Conservation (phyloP, 2,888 invertebrate species). For the Maniola hyperantus region DNA sequence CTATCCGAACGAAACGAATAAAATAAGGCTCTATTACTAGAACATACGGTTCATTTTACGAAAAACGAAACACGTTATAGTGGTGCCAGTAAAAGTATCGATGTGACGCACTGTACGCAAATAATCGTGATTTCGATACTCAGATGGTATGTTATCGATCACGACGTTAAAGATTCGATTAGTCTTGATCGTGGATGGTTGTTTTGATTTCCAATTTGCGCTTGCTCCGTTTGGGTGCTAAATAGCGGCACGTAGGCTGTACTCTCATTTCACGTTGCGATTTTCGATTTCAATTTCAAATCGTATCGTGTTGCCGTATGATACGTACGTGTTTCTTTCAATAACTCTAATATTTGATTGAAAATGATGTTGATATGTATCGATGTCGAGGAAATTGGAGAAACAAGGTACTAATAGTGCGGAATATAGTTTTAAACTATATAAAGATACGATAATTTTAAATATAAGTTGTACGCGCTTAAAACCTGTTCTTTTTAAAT, state of each 20-base stretch:
- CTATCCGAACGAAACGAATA: neutral
- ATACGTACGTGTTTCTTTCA: conserved; percentile 36
- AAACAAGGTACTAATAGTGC: conserved; percentile 19
- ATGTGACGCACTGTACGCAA: conserved; percentile 54
- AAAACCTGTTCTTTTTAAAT: too few species aligned
- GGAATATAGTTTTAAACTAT: too few species aligned
- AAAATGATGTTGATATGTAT: conserved; percentile 18
- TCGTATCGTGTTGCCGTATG: conserved; percentile 35
- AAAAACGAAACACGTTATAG: conserved; percentile 23
- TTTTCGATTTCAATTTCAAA: conserved; percentile 66
- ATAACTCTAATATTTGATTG: conserved; percentile 41
- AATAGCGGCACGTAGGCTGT: conserved; percentile 77
- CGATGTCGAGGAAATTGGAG: conserved; percentile 21
- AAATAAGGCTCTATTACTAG: conserved; percentile 40
- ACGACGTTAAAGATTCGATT: conserved; percentile 77
- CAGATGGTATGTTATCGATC: conserved; percentile 78
- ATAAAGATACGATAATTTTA: neutral
- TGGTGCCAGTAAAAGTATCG: conserved; percentile 19
- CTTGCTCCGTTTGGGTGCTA: conserved; percentile 77
- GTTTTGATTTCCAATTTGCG: conserved; percentile 83
- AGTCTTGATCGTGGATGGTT: conserved; percentile 78
- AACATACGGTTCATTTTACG: conserved; percentile 54
- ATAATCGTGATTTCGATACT: conserved; percentile 79
- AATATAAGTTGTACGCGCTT: neutral
- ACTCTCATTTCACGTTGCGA: conserved; percentile 64